Percentiles rank a stretch among this genome's conserved stretches.
Evolutionary conservation across 2,888 invertebrate genomes (phyloP).

Genomic region (Calameuta pallipes): DNA sequence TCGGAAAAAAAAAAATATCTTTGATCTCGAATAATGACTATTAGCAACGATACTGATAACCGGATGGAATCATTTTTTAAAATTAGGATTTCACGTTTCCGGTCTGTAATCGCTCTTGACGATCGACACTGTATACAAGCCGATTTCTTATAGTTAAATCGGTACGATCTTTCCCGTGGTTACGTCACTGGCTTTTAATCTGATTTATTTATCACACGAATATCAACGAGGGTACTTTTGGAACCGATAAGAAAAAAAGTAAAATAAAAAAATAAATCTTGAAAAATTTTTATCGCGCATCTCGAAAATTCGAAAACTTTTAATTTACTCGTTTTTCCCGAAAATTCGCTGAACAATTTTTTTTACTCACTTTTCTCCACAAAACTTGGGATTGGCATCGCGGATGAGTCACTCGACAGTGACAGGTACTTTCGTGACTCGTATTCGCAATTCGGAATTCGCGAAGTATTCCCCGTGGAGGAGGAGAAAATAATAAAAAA

Average conservation of each 20-base stretch:
- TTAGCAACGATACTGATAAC: background rate
- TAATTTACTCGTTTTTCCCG: too few species aligned
- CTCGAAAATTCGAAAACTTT: too few species aligned
- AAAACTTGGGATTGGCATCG: background rate
- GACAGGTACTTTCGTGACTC: slow-evolving; percentile 1
- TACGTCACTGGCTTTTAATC: background rate
- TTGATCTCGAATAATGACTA: background rate
- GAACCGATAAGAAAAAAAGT: background rate
- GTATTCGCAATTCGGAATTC: background rate
- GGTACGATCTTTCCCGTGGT: background rate
- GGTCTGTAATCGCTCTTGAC: background rate
- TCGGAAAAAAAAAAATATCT: background rate
- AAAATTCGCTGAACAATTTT: too few species aligned
- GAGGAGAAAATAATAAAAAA: too few species aligned
- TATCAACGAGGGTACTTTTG: background rate
- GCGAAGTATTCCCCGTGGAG: background rate
- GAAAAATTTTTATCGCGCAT: too few species aligned
- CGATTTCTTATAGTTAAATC: background rate
- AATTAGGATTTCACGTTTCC: background rate
- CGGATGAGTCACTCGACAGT: background rate
- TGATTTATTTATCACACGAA: background rate
- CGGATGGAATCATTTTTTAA: background rate
- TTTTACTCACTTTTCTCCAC: background rate
- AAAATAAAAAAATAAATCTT: background rate
- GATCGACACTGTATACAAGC: background rate